phyloP scores from a whole-genome alignment of 2,797 vertebrate genomes.

The Hyperoplus lanceolatus region DNA sequence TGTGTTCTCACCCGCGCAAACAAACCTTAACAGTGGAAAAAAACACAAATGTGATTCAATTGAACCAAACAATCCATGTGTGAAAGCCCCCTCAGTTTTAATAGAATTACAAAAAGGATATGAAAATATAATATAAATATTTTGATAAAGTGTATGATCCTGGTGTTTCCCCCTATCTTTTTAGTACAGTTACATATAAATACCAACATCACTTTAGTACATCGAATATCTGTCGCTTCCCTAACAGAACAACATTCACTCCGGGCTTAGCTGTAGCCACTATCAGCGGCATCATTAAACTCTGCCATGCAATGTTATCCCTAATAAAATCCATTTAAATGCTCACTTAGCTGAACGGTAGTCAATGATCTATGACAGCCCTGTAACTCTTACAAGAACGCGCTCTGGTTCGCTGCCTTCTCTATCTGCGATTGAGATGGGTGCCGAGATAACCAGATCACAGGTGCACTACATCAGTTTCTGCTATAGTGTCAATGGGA shows the following conservation, averaged over 20 bases:
- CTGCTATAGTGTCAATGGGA: conserved; percentile 73
- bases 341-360: conserved; percentile 38
- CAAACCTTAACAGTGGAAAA: too few species aligned
- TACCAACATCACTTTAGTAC: background rate
- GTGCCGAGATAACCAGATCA: conserved; percentile 74
- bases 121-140: background rate
- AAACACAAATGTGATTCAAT: too few species aligned
- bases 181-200: background rate
- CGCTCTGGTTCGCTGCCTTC: conserved; percentile 32
- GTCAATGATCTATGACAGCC: conserved; percentile 49
- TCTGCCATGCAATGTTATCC: conserved; percentile 27
- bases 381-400: conserved; percentile 46
- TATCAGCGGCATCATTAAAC: conserved; percentile 46
- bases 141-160: conserved; percentile 1
- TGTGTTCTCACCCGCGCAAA: too few species aligned
- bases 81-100: too few species aligned
- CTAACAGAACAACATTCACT: background rate
- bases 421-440: conserved; percentile 55
- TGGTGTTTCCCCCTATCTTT: background rate
- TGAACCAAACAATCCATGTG: too few species aligned
- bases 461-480: conserved; percentile 74
- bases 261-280: conserved; percentile 4
- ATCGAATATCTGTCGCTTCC: background rate
- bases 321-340: conserved; percentile 35
- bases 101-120: background rate